Base-by-base conservation (phyloP, 1,140 invertebrate species). In the Melanaphis sacchari region DNA sequence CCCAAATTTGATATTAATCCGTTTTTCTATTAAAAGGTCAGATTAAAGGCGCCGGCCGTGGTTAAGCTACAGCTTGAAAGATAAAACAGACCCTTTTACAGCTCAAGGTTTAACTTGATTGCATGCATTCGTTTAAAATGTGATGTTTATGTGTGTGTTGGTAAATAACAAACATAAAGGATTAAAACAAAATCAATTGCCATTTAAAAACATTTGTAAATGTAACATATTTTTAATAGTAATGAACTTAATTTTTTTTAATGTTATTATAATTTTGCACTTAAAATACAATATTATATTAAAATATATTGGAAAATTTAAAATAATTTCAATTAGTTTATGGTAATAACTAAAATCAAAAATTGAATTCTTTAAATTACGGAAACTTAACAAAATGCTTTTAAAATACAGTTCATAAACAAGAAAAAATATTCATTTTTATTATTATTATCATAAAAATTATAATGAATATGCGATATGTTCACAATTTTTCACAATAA, bases 21-120 rank as follows among this genome's bases (percentile, higher is more conserved):
- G 91, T 84, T 93, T 93, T 93, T 93, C 91, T 85, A 93, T 93
- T 93, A 84, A 85, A 93, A 93, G 76, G 81, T 84, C 76, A 49
- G 81, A 81, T 49, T 59, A 92, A n/a, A 81, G n/a, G 66, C 76
- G 40, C 66, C 41, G 91, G 66, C 24, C 31, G 91, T 36, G 91
- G 40, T 92, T 92, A 49, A 92, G 66, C 59, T 49, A 26, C 26
- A 85, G 36, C 91, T 15, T n/a, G 38, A 18, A 93, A 93, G 81
- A 93, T 93, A 93, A 93, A 93, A 93, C 49, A n/a, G 76, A 43
- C 91, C 91, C 76, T 49, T 93, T 93, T 82, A 81, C 90, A 91
- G 91, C 81, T 85, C 38, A 84, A 85, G 91, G 91, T 93, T 93
- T 91, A 76, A 91, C 66, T 81, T 91, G 90, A 82, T 82, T 82